phyloP scores from a whole-genome alignment of 1,140 invertebrate species.

The Drosophila rhopaloa region DNA sequence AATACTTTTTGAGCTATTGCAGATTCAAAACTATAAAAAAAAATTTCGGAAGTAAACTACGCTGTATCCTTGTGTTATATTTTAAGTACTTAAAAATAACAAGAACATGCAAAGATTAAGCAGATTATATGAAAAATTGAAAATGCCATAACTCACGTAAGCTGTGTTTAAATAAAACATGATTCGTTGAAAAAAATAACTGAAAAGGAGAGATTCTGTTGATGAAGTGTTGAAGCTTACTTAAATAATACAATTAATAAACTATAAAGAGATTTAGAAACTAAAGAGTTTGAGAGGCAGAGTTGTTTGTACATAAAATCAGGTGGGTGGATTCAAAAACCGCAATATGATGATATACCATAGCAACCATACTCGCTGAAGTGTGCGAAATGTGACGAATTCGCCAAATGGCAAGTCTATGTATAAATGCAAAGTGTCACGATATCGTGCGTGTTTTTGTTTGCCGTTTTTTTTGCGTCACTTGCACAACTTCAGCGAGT shows the following conservation, averaged over 20 bases:
- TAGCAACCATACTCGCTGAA: constrained; percentile 1
- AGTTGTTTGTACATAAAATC: too few relatives aligned
- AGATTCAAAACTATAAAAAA: neutral
- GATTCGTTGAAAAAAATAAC: too few relatives aligned
- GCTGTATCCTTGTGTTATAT: neutral
- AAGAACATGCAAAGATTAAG: neutral
- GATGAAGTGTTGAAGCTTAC: too few relatives aligned
- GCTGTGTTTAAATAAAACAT: too few relatives aligned
- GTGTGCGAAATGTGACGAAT: constrained; percentile 36
- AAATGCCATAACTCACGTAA: too few relatives aligned
- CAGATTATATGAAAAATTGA: too few relatives aligned
- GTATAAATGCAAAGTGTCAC: constrained; percentile 33
- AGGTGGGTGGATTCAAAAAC: neutral
- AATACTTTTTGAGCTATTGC: too few relatives aligned
- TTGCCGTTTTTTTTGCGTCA: constrained; percentile 30
- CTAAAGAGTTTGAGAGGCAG: too few relatives aligned
- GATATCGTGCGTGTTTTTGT: constrained; percentile 14
- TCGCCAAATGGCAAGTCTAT: constrained; percentile 18
- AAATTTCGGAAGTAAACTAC: neutral
- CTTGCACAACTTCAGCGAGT: constrained; percentile 38
- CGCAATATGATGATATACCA: neutral
- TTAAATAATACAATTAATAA: too few relatives aligned
- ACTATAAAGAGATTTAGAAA: too few relatives aligned
- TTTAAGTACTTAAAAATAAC: neutral
- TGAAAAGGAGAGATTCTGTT: too few relatives aligned